phyloP scores from a whole-genome alignment of 2,888 invertebrate genomes.

The Tubiluchus corallicola region DNA sequence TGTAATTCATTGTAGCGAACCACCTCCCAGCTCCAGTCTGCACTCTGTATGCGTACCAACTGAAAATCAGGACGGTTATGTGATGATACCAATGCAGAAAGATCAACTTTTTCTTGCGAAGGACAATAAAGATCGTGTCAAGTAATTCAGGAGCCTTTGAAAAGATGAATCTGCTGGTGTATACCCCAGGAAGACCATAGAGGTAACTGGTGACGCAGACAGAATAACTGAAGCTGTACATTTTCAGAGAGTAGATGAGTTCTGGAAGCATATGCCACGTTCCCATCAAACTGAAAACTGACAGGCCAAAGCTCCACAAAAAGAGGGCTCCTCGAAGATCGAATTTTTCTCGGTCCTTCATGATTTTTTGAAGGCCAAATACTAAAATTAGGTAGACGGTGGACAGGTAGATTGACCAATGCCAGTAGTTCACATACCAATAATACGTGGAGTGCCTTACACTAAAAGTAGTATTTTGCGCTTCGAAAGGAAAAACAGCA shows the following conservation, averaged over 20 bases:
- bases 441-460: no score
- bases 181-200: conserved; percentile 20
- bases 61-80: conserved; percentile 78
- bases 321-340: conserved; percentile 27
- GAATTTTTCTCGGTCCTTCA: conserved; percentile 28
- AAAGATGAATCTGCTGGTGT: conserved; percentile 21
- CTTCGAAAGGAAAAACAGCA: no score
- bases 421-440: no score
- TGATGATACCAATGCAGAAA: conserved; percentile 95
- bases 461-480: no score
- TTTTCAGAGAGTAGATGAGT: conserved; percentile 43
- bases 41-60: conserved; percentile 57
- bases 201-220: conserved; percentile 49
- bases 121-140: conserved; percentile 74
- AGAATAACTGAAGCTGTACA: conserved; percentile 83
- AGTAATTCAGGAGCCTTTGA: conserved; percentile 30
- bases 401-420: background rate
- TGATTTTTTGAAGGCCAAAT: conserved; percentile 27
- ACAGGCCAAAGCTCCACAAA: conserved; percentile 31
- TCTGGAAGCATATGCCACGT: conserved; percentile 28
- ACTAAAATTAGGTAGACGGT: conserved; percentile 28
- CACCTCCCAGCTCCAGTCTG: conserved; percentile 40
- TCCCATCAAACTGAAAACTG: conserved; percentile 32
- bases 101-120: conserved; percentile 78
- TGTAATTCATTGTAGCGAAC: conserved; percentile 88